Conservation (phyloP, 2,888 invertebrate species). For the Lasioglossum pauxillum region DNA sequence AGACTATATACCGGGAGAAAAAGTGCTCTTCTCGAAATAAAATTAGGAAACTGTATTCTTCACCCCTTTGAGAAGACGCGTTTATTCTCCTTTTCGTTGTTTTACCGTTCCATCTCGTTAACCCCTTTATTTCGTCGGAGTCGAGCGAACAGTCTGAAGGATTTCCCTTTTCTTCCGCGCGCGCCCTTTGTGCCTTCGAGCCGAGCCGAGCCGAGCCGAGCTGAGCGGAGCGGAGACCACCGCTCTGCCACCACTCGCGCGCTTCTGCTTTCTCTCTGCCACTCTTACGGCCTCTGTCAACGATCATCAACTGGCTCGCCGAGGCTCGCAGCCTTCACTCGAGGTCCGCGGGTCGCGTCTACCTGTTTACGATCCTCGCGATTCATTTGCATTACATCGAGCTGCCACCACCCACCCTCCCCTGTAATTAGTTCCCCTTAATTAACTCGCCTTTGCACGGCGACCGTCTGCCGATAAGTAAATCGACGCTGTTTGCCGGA, state of each 20-base stretch:
- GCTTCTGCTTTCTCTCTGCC: background rate
- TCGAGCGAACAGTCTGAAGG: slow-evolving; percentile 64
- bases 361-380: slow-evolving; percentile 47
- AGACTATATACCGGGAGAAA: slow-evolving; percentile 57
- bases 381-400: slow-evolving; percentile 54
- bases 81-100: slow-evolving; percentile 70
- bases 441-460: slow-evolving; percentile 34
- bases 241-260: background rate
- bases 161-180: slow-evolving; percentile 49
- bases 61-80: slow-evolving; percentile 71
- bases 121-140: slow-evolving; percentile 69
- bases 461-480: slow-evolving; percentile 34
- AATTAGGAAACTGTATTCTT: slow-evolving; percentile 74
- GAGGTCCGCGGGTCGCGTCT: background rate
- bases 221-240: background rate
- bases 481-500: background rate
- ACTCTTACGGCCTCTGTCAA: slow-evolving; percentile 52
- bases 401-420: background rate
- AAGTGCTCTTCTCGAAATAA: slow-evolving; percentile 71
- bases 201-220: slow-evolving; percentile 21
- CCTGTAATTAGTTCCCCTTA: slow-evolving; percentile 44
- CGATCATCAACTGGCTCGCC: slow-evolving; percentile 36
- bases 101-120: slow-evolving; percentile 72
- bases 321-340: background rate
- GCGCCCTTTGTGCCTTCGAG: slow-evolving; percentile 60